Percentiles rank a stretch among this genome's conserved stretches.
These are phyloP conservation scores for Bellardia pandia DNA, from an alignment of 2,888 invertebrate species.

Conservation along the genomic window DNA sequence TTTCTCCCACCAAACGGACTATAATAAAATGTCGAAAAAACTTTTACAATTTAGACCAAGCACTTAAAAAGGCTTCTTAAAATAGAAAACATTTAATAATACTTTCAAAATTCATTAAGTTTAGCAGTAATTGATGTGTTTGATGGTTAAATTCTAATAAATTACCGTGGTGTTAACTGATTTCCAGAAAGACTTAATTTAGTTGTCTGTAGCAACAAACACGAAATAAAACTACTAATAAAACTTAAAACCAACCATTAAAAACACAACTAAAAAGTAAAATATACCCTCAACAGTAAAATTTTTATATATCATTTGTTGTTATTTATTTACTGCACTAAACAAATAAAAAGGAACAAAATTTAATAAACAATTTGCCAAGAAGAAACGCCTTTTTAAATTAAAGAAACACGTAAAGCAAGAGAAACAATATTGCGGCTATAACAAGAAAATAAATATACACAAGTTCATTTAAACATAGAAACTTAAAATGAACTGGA, in stretches of 20 bases:
- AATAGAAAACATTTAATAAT: neutral
- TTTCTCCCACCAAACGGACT: too few species aligned
- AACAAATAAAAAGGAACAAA: neutral
- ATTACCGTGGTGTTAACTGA: constrained; percentile 41
- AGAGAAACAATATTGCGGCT: neutral
- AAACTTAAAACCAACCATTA: neutral
- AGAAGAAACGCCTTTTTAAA: neutral
- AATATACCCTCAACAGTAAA: neutral
- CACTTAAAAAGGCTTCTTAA: neutral
- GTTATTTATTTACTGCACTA: neutral
- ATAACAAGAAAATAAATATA: neutral
- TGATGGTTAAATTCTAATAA: constrained; percentile 47
- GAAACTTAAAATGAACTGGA: constrained; percentile 15
- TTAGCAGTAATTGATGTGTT: constrained; percentile 35
- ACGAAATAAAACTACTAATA: neutral
- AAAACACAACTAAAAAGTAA: neutral
- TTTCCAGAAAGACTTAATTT: constrained; percentile 20
- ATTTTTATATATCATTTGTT: too few species aligned
- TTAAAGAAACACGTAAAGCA: neutral
- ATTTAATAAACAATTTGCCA: constrained; percentile 23
- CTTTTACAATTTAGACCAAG: neutral
- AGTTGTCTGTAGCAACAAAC: constrained; percentile 1
- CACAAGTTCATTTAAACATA: neutral
- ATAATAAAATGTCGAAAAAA: neutral
- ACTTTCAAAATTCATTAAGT: constrained; percentile 1